Evolutionary conservation across 2,113 vertebrate species (phyloP).

Genomic region (Rhabdomys dilectus): DNA sequence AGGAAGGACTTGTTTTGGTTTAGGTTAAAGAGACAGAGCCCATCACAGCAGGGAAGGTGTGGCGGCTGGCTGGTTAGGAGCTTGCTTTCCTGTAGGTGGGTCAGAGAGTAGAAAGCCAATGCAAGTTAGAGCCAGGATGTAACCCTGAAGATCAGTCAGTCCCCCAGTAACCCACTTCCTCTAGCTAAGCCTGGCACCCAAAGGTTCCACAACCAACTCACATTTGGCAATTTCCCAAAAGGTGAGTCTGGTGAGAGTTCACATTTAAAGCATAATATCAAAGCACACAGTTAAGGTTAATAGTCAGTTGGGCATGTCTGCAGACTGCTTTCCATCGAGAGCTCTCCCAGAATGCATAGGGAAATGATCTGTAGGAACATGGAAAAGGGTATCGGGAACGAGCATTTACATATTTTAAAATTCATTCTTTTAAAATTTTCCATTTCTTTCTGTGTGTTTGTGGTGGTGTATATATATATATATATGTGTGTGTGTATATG

Average conservation of each 20-base stretch:
- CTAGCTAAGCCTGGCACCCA: not conserved
- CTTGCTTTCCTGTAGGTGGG: no score
- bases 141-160: not conserved
- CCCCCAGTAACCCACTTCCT: not conserved
- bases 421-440: not conserved
- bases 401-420: not conserved
- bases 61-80: not conserved
- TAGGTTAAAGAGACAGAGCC: no score
- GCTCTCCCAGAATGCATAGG: not conserved
- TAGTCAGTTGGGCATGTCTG: not conserved
- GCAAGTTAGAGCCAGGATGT: not conserved
- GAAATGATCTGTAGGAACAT: no score
- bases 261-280: not conserved
- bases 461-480: not conserved
- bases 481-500: no score
- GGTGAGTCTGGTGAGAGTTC: not conserved
- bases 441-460: not conserved
- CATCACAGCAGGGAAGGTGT: not conserved
- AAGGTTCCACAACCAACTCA: not conserved
- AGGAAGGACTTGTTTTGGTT: not conserved
- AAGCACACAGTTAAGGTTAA: not conserved
- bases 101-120: not conserved
- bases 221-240: not conserved
- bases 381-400: not conserved
- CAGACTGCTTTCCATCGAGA: not conserved